Evolutionary conservation across 2,888 invertebrate genomes (phyloP), one percentile per base, ranked within the genome.

Genomic region (Andrena haemorrhoa): DNA sequence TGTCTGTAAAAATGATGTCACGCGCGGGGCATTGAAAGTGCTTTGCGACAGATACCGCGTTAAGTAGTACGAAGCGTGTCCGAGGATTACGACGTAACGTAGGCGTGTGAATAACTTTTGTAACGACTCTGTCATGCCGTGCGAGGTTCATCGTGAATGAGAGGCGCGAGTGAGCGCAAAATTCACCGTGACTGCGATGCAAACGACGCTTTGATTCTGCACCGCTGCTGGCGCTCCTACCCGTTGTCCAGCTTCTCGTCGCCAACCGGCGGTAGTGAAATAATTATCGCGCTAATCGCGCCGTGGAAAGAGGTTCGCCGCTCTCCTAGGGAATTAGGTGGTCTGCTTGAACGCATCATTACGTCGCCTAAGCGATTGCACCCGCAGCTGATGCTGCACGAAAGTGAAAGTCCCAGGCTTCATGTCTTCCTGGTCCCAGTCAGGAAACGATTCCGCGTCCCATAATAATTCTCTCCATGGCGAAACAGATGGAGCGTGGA

Each of bases 391-490:
- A 88, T 82, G 84, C 77, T 76, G 81, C 72, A 75, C 71, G 87
- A 88, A 88, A 88, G 88, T 88, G 88, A 88, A 88, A 88, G 88
- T 86, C 71, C 35, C 41, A 20, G 41, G 64, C 66, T 72, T 83
- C 82, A 77, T 85, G 77, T 83, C 85, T 82, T 84, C 61, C 70
- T 51, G 80, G 41, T 81, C 77, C 75, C 75, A 73, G 81, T 82
- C 86, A 79, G 81, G 85, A 85, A 83, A 86, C 74, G 75, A 82
- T 82, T 65, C 72, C 47, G 41, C 64, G 63, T 53, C 51, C 70
- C 65, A 66, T 81, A 76, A 80, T 69, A 60, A 77, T 79, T 72
- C 63, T 66, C 10, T 23, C 65, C 26, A 26, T 31, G 29, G n/a
- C 53, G 69, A 66, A 64, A 68, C 35, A 23, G 63, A 75, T 70